Conservation (phyloP, 37 sponge, comb jelly and placozoan species). For the Crambe crambe region DNA sequence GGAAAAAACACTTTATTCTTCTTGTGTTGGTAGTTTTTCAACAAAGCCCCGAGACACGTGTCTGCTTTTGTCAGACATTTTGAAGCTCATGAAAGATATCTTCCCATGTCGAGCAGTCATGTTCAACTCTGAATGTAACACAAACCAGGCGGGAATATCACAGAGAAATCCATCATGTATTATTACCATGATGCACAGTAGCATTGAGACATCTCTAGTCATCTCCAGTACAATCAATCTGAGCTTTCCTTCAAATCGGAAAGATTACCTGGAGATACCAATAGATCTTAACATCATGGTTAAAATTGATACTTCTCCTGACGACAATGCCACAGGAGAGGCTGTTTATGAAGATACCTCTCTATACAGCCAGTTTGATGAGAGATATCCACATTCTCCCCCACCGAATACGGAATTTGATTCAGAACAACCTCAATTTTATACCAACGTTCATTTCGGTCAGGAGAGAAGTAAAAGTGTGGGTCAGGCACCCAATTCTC, state of each 20-base stretch:
- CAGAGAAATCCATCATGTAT: neutral
- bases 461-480: neutral
- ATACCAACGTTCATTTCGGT: constrained; percentile 20
- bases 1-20: constrained; percentile 38
- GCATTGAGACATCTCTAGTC: constrained; percentile 33
- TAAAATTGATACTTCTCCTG: neutral
- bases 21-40: constrained; percentile 57
- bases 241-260: neutral
- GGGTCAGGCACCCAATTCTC: neutral
- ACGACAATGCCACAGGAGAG: constrained; percentile 7
- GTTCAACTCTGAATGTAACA: neutral
- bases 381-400: neutral
- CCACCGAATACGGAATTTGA: constrained; percentile 4
- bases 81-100: constrained; percentile 39
- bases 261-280: constrained; percentile 47
- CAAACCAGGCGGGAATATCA: neutral
- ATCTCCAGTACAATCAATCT: constrained; percentile 40
- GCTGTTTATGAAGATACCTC: constrained; percentile 23
- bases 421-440: neutral
- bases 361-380: constrained; percentile 4
- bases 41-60: constrained; percentile 59
- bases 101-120: constrained; percentile 48
- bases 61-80: constrained; percentile 59
- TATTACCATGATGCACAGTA: constrained; percentile 29
- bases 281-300: constrained; percentile 51